Evolutionary conservation across 2,797 vertebrate species (phyloP).

Genomic region (Pteropus rufus): DNA sequence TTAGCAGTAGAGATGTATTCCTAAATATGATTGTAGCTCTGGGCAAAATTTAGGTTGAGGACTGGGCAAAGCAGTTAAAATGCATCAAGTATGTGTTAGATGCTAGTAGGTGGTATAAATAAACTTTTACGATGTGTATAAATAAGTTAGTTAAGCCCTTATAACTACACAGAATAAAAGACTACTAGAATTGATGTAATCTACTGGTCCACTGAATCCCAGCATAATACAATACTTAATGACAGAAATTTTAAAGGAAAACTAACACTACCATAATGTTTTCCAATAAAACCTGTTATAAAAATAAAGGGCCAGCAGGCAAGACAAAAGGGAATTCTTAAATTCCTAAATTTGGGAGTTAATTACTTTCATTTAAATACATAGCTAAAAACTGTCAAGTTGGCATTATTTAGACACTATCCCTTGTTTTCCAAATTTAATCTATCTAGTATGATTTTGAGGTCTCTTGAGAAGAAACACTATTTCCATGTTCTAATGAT

Average conservation of each 20-base stretch:
- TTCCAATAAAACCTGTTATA: slow-evolving; percentile 23
- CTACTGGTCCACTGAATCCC: neutral
- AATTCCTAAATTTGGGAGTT: slow-evolving; percentile 23
- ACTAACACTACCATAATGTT: neutral
- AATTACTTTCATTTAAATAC: slow-evolving; percentile 30
- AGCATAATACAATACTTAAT: neutral
- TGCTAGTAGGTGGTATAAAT: neutral
- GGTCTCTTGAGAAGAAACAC: neutral
- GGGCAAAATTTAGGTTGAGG: neutral
- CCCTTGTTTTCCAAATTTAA: slow-evolving; percentile 25
- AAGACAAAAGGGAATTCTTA: slow-evolving; percentile 28
- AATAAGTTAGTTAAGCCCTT: neutral
- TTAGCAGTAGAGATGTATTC: neutral
- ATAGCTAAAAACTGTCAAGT: neutral
- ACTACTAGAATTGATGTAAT: slow-evolving; percentile 8
- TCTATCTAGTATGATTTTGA: slow-evolving; percentile 1
- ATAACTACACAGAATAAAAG: neutral
- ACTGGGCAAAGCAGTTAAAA: slow-evolving; percentile 2
- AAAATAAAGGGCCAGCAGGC: neutral
- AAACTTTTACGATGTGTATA: neutral
- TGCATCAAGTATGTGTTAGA: neutral
- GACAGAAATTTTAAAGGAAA: slow-evolving; percentile 40
- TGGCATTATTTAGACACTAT: neutral
- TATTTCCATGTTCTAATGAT: slow-evolving; percentile 10
- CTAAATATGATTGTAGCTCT: neutral